Percentiles rank a stretch among this genome's conserved stretches.
phyloP scores from a whole-genome alignment of 1,140 invertebrate species.

The Gryllus bimaculatus region DNA sequence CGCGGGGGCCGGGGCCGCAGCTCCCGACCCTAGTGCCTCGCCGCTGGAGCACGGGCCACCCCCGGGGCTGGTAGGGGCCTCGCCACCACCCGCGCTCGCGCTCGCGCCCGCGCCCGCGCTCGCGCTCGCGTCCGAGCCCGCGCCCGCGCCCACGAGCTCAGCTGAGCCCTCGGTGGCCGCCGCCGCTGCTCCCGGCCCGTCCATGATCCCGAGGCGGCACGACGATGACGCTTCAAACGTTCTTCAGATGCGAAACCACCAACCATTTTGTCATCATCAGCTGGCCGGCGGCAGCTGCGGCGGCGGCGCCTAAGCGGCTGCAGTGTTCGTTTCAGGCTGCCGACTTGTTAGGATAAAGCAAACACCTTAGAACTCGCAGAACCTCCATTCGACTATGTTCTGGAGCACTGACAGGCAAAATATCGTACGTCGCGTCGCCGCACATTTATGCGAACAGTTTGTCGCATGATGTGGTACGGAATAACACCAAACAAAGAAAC shows the following conservation, averaged over 20 bases:
- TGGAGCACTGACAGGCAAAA: neutral
- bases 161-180: neutral
- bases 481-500: neutral
- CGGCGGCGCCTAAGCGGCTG: neutral
- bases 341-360: neutral
- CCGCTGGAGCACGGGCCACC: neutral
- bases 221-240: neutral
- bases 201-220: neutral
- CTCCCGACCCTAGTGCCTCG: neutral
- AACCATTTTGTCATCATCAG: conserved; percentile 4
- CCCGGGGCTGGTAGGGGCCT: neutral
- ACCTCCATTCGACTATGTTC: neutral
- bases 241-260: neutral
- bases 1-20: neutral
- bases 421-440: neutral
- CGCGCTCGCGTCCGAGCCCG: neutral
- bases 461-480: neutral
- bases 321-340: neutral
- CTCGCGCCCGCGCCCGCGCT: too few species aligned
- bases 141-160: neutral
- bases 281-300: neutral
- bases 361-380: neutral
- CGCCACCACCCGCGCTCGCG: neutral
- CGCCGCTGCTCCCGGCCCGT: neutral
- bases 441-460: neutral